Evolutionary conservation across 35 echinoderm and acorn worm species (phyloP).

Genomic region (Ophiothrix spiculata): DNA sequence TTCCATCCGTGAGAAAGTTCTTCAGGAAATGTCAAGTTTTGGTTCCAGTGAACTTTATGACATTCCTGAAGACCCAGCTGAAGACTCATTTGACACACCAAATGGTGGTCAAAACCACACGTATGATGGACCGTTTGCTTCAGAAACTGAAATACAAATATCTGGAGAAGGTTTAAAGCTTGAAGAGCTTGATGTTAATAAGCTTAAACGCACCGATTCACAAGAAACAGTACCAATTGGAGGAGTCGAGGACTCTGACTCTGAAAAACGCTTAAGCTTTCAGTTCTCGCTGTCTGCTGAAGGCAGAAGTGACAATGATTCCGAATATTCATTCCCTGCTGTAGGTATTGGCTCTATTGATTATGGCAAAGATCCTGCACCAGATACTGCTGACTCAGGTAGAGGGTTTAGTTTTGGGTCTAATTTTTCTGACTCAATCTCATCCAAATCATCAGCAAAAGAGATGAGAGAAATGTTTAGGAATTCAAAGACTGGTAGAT

Average conservation of each 20-base stretch:
- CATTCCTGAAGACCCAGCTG: conserved; percentile 50
- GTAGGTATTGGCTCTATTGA: not conserved
- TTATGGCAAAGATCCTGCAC: not conserved
- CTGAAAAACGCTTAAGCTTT: not conserved
- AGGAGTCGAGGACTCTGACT: not conserved
- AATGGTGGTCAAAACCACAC: not conserved
- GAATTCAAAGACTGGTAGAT: not conserved
- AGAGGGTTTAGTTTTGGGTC: not conserved
- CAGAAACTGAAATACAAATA: conserved; percentile 17
- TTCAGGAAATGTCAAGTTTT: conserved; percentile 33
- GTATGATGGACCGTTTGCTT: not conserved
- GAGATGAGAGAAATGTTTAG: not conserved
- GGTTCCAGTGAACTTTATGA: conserved; percentile 59
- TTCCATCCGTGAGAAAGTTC: conserved; percentile 28
- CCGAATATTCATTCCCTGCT: not conserved
- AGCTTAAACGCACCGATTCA: not conserved
- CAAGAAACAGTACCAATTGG: not conserved
- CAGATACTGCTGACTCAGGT: not conserved
- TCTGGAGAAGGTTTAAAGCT: not conserved
- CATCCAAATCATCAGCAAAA: not conserved
- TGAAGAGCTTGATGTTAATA: conserved; percentile 5
- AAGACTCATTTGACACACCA: conserved; percentile 20
- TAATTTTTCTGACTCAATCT: not conserved
- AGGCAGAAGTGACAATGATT: not conserved
- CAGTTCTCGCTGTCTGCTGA: not conserved